Evolutionary conservation across 2,797 vertebrate species (phyloP).

Genomic region (Alfaro cultratus): DNA sequence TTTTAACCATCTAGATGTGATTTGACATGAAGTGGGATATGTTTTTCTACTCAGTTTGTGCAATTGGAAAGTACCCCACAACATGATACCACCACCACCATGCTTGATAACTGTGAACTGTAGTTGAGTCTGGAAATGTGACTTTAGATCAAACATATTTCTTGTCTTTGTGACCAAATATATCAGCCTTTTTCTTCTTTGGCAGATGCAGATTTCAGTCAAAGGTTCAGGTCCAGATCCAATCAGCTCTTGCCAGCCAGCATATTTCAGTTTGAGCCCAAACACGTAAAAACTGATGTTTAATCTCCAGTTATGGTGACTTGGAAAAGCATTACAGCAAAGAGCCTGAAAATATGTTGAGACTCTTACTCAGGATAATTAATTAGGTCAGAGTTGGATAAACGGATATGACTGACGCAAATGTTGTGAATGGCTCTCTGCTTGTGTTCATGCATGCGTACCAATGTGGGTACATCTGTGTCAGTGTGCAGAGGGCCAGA

Average conservation of each 20-base stretch:
- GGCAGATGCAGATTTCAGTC: background rate
- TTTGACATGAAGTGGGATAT: background rate
- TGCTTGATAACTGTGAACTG: background rate
- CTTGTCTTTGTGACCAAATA: background rate
- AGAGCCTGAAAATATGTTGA: slow-evolving; percentile 75
- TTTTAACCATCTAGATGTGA: background rate
- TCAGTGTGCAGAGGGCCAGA: slow-evolving; percentile 1
- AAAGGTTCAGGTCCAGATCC: background rate
- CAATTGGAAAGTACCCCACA: background rate
- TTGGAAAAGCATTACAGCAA: slow-evolving; percentile 52
- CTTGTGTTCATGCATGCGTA: slow-evolving; percentile 32
- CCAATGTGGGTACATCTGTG: slow-evolving; percentile 12
- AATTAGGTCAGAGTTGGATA: slow-evolving; percentile 69
- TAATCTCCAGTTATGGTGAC: slow-evolving; percentile 48
- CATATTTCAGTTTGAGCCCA: background rate
- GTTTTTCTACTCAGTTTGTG: background rate
- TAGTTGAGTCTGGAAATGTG: background rate
- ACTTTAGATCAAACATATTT: background rate
- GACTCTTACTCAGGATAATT: slow-evolving; percentile 64
- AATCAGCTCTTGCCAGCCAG: background rate
- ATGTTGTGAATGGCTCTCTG: slow-evolving; percentile 30
- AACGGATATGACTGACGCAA: slow-evolving; percentile 62
- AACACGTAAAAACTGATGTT: slow-evolving; percentile 13
- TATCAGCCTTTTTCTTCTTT: background rate
- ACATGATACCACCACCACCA: background rate